Conservation (phyloP, 2,113 vertebrate species). For the Thalassarche chlororhynchos region DNA sequence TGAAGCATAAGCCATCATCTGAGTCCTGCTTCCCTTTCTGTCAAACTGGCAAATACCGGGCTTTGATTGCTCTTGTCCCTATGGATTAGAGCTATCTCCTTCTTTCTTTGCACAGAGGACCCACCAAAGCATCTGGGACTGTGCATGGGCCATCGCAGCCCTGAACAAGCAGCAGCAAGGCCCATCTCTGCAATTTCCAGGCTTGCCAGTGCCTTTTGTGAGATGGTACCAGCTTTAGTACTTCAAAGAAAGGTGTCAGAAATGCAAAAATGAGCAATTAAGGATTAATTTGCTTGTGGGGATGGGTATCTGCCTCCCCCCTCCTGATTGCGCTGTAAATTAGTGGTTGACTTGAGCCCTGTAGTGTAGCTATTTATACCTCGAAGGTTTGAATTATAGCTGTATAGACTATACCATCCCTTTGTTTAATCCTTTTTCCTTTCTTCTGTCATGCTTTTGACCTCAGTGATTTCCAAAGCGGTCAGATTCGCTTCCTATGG, state of each 20-base stretch:
- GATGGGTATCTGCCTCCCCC: neutral
- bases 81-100: neutral
- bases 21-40: neutral
- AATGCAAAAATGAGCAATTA: conserved; percentile 28
- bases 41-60: neutral
- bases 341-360: neutral
- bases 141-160: fast-evolving
- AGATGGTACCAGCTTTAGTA: neutral
- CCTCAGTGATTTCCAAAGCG: conserved; percentile 44
- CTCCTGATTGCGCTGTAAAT: neutral
- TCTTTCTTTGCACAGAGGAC: neutral
- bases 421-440: conserved; percentile 51
- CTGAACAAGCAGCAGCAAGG: neutral
- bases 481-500: neutral
- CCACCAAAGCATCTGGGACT: neutral
- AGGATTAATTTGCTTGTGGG: neutral
- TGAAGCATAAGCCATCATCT: neutral
- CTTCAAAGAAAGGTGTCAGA: conserved; percentile 23
- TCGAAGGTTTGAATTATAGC: conserved; percentile 11
- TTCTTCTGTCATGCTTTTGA: conserved; percentile 49
- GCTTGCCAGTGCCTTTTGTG: neutral
- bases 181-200: neutral
- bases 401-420: conserved; percentile 29
- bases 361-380: conserved; percentile 25
- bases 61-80: neutral